A percentile compares a stretch with the other conserved stretches of the same genome.
Conservation (phyloP, 2,888 invertebrate genomes). For the Clunio marinus region DNA sequence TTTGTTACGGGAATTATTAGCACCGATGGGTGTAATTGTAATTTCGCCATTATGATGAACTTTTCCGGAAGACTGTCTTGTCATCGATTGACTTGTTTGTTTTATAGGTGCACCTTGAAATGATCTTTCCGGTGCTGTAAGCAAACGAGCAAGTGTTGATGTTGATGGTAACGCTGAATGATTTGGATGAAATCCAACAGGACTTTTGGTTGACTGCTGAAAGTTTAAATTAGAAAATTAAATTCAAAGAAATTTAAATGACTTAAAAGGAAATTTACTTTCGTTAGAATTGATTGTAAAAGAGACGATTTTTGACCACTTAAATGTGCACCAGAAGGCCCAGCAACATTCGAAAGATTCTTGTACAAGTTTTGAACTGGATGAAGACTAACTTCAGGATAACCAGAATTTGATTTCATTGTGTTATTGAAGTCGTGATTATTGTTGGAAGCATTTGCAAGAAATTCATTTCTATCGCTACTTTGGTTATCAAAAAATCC, state of each 20-base stretch:
- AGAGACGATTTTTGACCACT: conserved; percentile 60
- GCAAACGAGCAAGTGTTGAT: conserved; percentile 71
- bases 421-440: conserved; percentile 43
- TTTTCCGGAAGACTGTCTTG: background rate
- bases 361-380: conserved; percentile 56
- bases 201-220: conserved; percentile 15
- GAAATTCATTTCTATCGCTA: background rate
- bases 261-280: conserved; percentile 50
- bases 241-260: background rate
- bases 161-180: conserved; percentile 53
- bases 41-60: conserved; percentile 26
- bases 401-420: conserved; percentile 44
- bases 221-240: background rate
- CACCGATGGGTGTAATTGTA: conserved; percentile 25
- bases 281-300: conserved; percentile 72
- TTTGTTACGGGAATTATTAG: background rate
- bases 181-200: background rate
- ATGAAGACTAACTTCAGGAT: conserved; percentile 74
- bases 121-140: conserved; percentile 61
- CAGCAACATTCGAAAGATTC: background rate
- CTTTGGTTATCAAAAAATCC: conserved; percentile 44
- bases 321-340: conserved; percentile 50
- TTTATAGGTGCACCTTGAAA: conserved; percentile 14
- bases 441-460: background rate
- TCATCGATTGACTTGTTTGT: background rate